Percentiles rank a stretch among this genome's conserved stretches.
phyloP scores from a whole-genome alignment of 1,140 invertebrate species.

The Semibalanus balanoides region DNA sequence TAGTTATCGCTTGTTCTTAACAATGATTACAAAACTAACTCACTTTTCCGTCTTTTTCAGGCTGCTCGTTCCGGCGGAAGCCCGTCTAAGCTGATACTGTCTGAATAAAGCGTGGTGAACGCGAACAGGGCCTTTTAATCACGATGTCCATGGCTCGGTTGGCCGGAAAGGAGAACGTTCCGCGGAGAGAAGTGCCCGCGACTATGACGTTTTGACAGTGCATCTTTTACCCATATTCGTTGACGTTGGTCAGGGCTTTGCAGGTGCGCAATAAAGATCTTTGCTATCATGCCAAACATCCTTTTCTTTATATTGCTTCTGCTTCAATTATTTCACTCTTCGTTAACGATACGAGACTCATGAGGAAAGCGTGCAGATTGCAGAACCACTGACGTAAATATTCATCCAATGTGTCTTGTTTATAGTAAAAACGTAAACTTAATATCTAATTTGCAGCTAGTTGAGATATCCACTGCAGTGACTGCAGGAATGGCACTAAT shows the following conservation, averaged over 20 bases:
- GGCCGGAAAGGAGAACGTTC: not conserved
- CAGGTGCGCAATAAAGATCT: not conserved
- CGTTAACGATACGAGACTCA: no score
- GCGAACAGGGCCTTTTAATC: not conserved
- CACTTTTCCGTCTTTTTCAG: conserved; percentile 39
- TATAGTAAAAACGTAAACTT: no score
- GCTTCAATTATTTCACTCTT: no score
- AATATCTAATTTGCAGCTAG: no score
- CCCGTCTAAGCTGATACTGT: conserved; percentile 49
- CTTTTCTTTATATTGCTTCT: no score
- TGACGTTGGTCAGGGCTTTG: not conserved
- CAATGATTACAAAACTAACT: conserved; percentile 6
- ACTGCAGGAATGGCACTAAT: no score
- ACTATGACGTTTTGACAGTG: not conserved
- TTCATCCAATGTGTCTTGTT: no score
- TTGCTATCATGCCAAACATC: not conserved
- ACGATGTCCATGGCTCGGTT: not conserved
- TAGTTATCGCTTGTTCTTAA: conserved; percentile 4
- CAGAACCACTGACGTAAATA: no score
- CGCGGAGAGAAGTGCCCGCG: not conserved
- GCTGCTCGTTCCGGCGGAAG: conserved; percentile 89
- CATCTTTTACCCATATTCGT: not conserved
- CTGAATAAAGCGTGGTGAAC: conserved; percentile 4
- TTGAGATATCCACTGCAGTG: no score
- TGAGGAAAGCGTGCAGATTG: no score